Evolutionary conservation across 1,140 invertebrate genomes (phyloP).

Genomic region (Sycophila sp.): DNA sequence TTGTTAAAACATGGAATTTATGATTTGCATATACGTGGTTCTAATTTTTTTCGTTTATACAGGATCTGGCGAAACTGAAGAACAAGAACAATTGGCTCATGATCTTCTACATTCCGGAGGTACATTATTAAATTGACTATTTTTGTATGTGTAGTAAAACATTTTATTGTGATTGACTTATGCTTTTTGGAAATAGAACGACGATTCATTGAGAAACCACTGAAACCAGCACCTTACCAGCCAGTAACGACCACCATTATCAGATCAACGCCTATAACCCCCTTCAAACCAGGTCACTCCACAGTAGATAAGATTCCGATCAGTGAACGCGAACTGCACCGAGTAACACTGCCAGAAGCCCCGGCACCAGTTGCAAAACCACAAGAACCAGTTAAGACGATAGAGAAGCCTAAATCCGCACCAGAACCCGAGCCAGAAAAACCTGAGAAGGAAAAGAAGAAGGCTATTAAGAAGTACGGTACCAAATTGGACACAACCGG

Average conservation of each 20-base stretch:
- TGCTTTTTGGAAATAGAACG: slow-evolving; percentile 71
- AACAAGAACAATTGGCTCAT: slow-evolving; percentile 83
- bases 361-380: not conserved
- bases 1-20: not conserved
- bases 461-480: slow-evolving; percentile 80
- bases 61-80: slow-evolving; percentile 79
- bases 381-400: slow-evolving; percentile 12
- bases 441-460: slow-evolving; percentile 58
- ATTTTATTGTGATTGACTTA: slow-evolving; percentile 20
- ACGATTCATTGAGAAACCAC: slow-evolving; percentile 82
- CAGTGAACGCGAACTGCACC: slow-evolving; percentile 40
- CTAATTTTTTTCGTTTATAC: no score
- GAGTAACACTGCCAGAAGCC: slow-evolving; percentile 36
- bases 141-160: slow-evolving; percentile 11
- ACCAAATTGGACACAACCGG: slow-evolving; percentile 76
- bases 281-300: slow-evolving; percentile 49
- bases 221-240: slow-evolving; percentile 80
- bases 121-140: slow-evolving; percentile 52
- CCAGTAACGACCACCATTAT: slow-evolving; percentile 62
- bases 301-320: slow-evolving; percentile 38
- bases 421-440: slow-evolving; percentile 15
- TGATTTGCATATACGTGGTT: no score
- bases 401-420: not conserved
- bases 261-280: slow-evolving; percentile 30
- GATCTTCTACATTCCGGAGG: slow-evolving; percentile 87